Base-by-base conservation (phyloP, 2,113 vertebrate species). In the Edolisoma coerulescens region DNA sequence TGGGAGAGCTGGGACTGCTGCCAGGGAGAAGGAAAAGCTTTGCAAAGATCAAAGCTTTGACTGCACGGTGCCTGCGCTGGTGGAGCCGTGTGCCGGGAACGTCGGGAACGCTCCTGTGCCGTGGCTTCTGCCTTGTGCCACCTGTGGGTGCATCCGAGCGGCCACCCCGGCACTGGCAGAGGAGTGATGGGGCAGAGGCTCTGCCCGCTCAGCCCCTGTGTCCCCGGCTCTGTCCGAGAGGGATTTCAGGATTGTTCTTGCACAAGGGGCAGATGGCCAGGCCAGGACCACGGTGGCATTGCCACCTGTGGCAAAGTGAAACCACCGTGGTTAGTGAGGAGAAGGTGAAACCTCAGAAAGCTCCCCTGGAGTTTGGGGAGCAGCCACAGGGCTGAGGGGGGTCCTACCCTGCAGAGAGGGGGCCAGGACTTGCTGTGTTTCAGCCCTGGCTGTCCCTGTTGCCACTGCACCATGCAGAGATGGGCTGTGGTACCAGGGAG, bases 371-470 rank as follows among this genome's bases (percentile, higher is more conserved):
- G 6, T 26, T 3, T 20, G 50, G 28, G 49, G 77, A 85, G 53
- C 47, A 47, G 45, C 19, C 9, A 1, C 3, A 4, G 69, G 33
- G 47, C 70, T 4, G 13, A 52, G 49, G 49, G 45, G 65, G 33
- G 70, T 24, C 44, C 52, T 71, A 78, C 32, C 26, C 71, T 54
- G 11, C 1, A 2, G 15, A 30, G 42, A 37, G 7, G 49, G 37
- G 52, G 7, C 23, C 0, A 0, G 47, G 47, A 15, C 27, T 45
- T 22, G 1, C 53, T 7, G 23, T 0, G 0, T 9, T 19, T 14
- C 45, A 44, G n/a, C 41, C 44, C 35, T 32, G 20, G 57, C 71
- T 42, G 59, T 28, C 27, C 6, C 35, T 13, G 12, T 6, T 69
- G 47, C 17, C 41, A 1, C 28, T 10, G 18, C 41, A 9, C 49